Evolutionary conservation across 2,797 vertebrate genomes (phyloP).

Genomic region (Acomys russatus): DNA sequence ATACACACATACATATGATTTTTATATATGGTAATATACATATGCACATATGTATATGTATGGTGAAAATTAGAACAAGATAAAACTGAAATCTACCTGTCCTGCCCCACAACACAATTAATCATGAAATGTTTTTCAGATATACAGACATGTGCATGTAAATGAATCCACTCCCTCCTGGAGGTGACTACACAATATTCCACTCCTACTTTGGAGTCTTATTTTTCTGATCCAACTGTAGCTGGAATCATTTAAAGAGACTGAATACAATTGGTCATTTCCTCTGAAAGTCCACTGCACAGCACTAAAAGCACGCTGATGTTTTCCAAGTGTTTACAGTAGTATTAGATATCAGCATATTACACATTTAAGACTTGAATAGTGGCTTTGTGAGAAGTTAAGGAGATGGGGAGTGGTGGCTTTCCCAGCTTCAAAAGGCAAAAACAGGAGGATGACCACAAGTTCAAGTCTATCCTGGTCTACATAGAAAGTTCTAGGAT

Average conservation of each 20-base stretch:
- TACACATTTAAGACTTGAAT: background rate
- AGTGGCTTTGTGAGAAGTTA: too few relatives aligned
- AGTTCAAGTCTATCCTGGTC: background rate
- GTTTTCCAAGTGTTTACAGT: background rate
- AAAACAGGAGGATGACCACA: background rate
- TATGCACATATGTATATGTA: background rate
- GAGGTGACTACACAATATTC: background rate
- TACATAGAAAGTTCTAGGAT: background rate
- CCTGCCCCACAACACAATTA: constrained; percentile 27
- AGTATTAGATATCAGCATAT: background rate
- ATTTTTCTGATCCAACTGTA: constrained; percentile 1
- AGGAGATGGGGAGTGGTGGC: background rate
- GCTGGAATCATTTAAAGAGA: constrained; percentile 12
- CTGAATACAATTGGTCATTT: constrained; percentile 4
- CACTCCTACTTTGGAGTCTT: background rate
- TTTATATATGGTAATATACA: background rate
- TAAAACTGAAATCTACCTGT: constrained; percentile 18
- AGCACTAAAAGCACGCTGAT: constrained; percentile 17
- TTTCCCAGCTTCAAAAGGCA: background rate
- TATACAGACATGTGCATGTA: background rate
- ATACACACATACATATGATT: background rate
- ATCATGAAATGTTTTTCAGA: constrained; percentile 4
- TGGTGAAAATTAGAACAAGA: constrained; percentile 56
- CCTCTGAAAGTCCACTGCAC: background rate
- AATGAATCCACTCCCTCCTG: background rate